Percentiles rank a stretch among this genome's conserved stretches.
These are phyloP conservation scores for Neomonachus schauinslandi DNA, from an alignment of 2,113 vertebrate species.

Conservation along the genomic window DNA sequence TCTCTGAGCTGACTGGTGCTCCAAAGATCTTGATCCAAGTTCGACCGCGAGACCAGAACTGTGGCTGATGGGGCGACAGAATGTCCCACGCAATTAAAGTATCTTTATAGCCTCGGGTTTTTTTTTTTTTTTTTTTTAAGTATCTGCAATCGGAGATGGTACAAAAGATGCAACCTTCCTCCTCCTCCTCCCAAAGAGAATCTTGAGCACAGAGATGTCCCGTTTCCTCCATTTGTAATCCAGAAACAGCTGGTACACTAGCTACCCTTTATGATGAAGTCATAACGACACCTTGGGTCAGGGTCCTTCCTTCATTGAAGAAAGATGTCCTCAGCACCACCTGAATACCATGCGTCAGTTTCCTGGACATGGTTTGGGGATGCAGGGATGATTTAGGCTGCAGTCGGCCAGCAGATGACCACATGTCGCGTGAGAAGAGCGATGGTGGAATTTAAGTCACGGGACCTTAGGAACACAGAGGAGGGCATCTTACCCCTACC, in stretches of 20 bases:
- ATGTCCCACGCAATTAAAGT: background rate
- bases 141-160: background rate
- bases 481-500: background rate
- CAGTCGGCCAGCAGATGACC: background rate
- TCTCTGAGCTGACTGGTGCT: background rate
- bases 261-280: background rate
- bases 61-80: background rate
- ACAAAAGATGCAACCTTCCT: background rate
- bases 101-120: background rate
- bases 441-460: background rate
- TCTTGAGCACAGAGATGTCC: background rate
- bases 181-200: background rate
- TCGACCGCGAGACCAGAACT: background rate
- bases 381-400: background rate
- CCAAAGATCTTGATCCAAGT: background rate
- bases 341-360: background rate
- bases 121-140: background rate
- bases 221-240: background rate
- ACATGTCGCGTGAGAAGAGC: background rate
- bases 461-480: no score
- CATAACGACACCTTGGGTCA: background rate
- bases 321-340: background rate
- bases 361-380: no score
- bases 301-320: background rate
- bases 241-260: background rate